Evolutionary conservation across 2,888 invertebrate genomes (phyloP).

Genomic region (Zygaena filipendulae): DNA sequence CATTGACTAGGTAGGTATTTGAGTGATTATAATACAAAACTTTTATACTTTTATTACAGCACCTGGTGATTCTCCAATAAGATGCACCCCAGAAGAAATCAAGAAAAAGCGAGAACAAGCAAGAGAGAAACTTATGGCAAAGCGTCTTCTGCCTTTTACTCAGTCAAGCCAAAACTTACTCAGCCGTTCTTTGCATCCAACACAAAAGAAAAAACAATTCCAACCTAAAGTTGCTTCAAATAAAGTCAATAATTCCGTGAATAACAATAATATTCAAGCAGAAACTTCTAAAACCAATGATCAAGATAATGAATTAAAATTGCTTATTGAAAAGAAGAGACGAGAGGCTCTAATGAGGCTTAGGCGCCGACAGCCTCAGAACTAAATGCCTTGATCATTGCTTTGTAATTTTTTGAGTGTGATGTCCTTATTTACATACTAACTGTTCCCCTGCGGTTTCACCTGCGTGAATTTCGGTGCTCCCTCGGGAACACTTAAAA

Average conservation of each 20-base stretch:
- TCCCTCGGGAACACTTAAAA: no score
- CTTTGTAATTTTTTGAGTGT: no score
- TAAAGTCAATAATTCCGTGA: conserved; percentile 13
- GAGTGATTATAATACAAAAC: no score
- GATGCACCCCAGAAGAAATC: conserved; percentile 70
- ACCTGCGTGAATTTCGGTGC: no score
- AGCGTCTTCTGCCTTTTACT: conserved; percentile 51
- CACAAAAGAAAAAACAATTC: conserved; percentile 28
- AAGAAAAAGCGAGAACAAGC: conserved; percentile 71
- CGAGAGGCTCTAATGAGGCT: conserved; percentile 58
- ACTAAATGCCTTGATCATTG: no score
- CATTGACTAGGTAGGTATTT: no score
- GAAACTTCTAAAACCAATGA: conserved; percentile 8
- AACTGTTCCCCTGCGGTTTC: no score
- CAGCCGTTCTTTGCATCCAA: conserved; percentile 10
- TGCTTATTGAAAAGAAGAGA: conserved; percentile 53
- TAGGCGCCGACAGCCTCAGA: conserved; percentile 37
- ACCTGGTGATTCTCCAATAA: conserved; percentile 47
- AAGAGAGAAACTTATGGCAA: conserved; percentile 67
- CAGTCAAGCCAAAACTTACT: conserved; percentile 15
- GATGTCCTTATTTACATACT: no score
- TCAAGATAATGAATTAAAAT: conserved; percentile 30
- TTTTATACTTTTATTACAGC: no score
- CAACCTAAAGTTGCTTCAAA: conserved; percentile 32
- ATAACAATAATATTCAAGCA: conserved; percentile 12